Evolutionary conservation across 2,888 invertebrate species (phyloP), one percentile per base, ranked within the genome.

Genomic region (Pandemis corylana): DNA sequence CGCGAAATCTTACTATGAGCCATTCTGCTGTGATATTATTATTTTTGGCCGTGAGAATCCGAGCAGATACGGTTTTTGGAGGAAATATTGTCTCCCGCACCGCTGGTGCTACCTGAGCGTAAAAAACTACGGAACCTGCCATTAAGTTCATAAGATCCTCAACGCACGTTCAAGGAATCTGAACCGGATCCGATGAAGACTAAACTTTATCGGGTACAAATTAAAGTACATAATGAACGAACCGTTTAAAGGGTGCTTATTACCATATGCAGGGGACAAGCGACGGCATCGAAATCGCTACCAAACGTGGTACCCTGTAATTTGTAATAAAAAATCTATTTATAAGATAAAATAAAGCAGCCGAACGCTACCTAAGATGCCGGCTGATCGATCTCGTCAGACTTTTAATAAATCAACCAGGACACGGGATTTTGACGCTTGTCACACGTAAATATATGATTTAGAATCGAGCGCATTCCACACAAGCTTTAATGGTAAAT

Each of bases 321-420:
- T 94, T 94, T 94, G 89, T 92, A 89, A 91, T 93, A 93, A 93
- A 94, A 94, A 94, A 93, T 93, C 93, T 94, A 94, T 94, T 94
- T 94, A 94, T 93, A 91, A 93, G 92, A 91, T 90, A 93, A 94
- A 93, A 94, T 92, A 90, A 93, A 89, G 90, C 90, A 90, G 88
- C 87, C 87, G 87, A 88, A 89, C 85, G 94, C 94, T 94, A 92
- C 94, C 94, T 93, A 93, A 93, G 92, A 91, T 90, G 88, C 90
- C 84, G 81, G 86, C 79, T 87, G 92, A 93, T 93, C 91, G 94
- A 91, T 92, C 91, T 88, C 87, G 87, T 84, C 87, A 81, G 83
- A 80, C 81, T 90, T 92, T 91, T 91, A 90, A 91, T 93, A 92
- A 93, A 91, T 90, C 89, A 88, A 82, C 79, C 78, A 80, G 81